A percentile compares a stretch with the other conserved stretches of the same genome.
phyloP scores from a whole-genome alignment of 2,113 vertebrate genomes.

The Oryzias melastigma region DNA sequence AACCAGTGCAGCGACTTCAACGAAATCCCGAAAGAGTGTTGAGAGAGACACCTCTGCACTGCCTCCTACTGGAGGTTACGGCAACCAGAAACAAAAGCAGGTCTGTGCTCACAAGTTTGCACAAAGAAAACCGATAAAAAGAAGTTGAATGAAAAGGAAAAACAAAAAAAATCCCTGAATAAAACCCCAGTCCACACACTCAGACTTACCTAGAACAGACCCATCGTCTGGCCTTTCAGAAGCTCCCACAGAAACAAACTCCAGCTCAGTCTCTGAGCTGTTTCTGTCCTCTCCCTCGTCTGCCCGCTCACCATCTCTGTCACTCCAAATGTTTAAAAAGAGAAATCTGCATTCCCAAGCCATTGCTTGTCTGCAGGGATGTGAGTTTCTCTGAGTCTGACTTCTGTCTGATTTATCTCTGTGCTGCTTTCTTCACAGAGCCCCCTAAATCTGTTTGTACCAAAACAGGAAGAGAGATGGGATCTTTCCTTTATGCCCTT shows the following conservation, averaged over 20 bases:
- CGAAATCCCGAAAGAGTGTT: not conserved
- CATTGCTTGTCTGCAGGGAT: constrained; percentile 34
- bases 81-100: not conserved
- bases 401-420: constrained; percentile 8
- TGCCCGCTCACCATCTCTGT: constrained; percentile 27
- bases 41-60: not conserved
- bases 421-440: constrained; percentile 21
- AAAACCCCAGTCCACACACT: not conserved
- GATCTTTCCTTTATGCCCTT: not conserved
- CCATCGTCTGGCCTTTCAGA: constrained; percentile 26
- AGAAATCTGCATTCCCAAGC: constrained; percentile 54
- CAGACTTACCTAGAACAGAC: constrained; percentile 57
- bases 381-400: not conserved
- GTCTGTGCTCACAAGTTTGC: not conserved
- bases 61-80: constrained; percentile 26
- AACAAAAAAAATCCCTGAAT: not conserved
- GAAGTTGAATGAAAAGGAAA: not conserved
- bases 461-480: constrained; percentile 56
- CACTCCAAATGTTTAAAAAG: constrained; percentile 74
- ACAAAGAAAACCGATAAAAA: not conserved
- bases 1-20: not conserved
- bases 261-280: constrained; percentile 21
- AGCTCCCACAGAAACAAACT: constrained; percentile 10
- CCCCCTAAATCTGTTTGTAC: constrained; percentile 63
- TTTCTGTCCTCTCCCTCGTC: constrained; percentile 14